Percentiles rank a stretch among this genome's conserved stretches.
These are phyloP conservation scores for Chaenogobius annularis DNA, from an alignment of 2,113 vertebrate genomes.

Conservation along the genomic window DNA sequence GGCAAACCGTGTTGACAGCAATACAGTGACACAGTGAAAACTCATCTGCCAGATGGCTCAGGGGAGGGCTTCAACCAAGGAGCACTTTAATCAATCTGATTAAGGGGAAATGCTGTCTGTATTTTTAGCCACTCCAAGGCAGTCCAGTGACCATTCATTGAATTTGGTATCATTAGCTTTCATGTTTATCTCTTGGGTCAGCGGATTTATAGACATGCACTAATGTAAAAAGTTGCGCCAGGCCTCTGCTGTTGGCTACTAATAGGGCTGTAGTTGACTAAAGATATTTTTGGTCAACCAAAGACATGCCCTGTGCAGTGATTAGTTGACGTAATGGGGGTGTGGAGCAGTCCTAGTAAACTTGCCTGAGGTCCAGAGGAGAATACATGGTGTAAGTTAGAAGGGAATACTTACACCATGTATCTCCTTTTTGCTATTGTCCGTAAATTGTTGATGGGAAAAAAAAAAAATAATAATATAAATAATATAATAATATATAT, in stretches of 20 bases:
- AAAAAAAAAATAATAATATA: too few relatives aligned
- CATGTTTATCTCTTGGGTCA: slow-evolving; percentile 49
- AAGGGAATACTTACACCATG: too few relatives aligned
- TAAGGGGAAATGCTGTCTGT: slow-evolving; percentile 74
- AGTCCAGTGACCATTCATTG: slow-evolving; percentile 68
- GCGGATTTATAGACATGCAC: slow-evolving; percentile 42
- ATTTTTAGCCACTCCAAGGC: slow-evolving; percentile 73
- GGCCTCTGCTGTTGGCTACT: slow-evolving; percentile 4
- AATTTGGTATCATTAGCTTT: slow-evolving; percentile 69
- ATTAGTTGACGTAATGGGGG: too few relatives aligned
- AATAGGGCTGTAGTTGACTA: too few relatives aligned
- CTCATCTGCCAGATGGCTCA: slow-evolving; percentile 71
- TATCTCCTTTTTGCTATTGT: too few relatives aligned
- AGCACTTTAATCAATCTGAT: slow-evolving; percentile 77
- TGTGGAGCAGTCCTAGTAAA: too few relatives aligned
- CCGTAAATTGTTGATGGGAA: too few relatives aligned
- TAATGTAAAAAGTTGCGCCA: slow-evolving; percentile 11
- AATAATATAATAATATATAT: too few relatives aligned
- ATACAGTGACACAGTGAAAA: slow-evolving; percentile 47
- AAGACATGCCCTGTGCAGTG: too few relatives aligned
- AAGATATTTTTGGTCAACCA: too few relatives aligned
- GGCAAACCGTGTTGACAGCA: slow-evolving; percentile 64
- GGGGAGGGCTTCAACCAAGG: slow-evolving; percentile 64
- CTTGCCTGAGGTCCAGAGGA: too few relatives aligned
- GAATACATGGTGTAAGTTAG: too few relatives aligned